Evolutionary conservation across 2,113 vertebrate genomes (phyloP).

Genomic region (Triplophysa tibetana): DNA sequence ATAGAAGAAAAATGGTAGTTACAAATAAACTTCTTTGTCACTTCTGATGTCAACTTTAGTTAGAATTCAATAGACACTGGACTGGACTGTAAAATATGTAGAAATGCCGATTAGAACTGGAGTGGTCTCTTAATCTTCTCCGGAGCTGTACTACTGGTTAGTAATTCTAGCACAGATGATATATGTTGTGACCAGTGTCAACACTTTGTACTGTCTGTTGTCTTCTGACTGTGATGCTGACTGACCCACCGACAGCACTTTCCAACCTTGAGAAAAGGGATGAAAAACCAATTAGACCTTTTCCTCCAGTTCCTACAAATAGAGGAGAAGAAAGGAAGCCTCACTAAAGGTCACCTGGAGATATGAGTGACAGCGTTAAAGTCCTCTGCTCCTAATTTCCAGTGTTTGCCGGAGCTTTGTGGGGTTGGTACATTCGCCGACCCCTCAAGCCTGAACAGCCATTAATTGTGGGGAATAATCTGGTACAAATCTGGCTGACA

Average conservation of each 20-base stretch:
- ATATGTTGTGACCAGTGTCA: not conserved
- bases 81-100: no score
- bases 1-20: no score
- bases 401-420: conserved; percentile 99
- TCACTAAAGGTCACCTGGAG: conserved; percentile 99
- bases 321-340: conserved; percentile 81
- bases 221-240: not conserved
- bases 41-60: no score
- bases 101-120: no score
- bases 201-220: not conserved
- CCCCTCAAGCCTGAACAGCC: conserved; percentile 99
- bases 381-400: conserved; percentile 99
- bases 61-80: no score
- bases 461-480: conserved; percentile 99
- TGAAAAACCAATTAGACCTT: conserved; percentile 98
- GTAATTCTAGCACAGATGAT: not conserved
- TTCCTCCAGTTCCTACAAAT: conserved; percentile 90
- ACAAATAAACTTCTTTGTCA: no score
- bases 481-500: conserved; percentile 99
- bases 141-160: not conserved
- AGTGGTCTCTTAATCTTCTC: no score
- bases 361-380: conserved; percentile 99
- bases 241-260: conserved; percentile 36
- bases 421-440: conserved; percentile 85
- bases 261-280: conserved; percentile 68